Conservation (phyloP, 2,113 vertebrate genomes). For the Nothocercus nigrocapillus region DNA sequence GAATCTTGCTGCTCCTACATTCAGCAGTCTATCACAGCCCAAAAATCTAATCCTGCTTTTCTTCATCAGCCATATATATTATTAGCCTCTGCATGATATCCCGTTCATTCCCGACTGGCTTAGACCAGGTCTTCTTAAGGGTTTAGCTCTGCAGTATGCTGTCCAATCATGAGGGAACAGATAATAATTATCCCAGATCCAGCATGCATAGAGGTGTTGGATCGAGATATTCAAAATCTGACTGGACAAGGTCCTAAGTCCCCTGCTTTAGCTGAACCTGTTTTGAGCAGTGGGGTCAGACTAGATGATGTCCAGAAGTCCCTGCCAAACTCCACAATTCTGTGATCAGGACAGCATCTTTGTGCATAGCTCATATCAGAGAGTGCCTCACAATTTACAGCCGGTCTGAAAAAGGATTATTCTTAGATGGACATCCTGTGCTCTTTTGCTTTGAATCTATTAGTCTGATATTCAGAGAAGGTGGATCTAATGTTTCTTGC, state of each 20-base stretch:
- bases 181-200: neutral
- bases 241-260: neutral
- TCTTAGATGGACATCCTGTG: neutral
- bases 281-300: neutral
- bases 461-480: neutral
- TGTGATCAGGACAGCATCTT: neutral
- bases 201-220: neutral
- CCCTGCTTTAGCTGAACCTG: neutral
- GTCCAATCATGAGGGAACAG: neutral
- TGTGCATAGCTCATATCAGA: neutral
- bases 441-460: neutral
- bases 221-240: neutral
- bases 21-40: neutral
- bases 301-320: neutral
- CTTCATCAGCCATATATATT: neutral
- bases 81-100: neutral
- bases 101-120: neutral
- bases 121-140: neutral
- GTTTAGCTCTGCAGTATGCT: neutral
- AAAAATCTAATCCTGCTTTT: neutral
- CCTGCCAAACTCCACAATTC: neutral
- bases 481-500: neutral
- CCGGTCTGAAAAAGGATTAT: neutral
- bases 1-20: neutral
- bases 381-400: neutral